Percentiles rank a stretch among this genome's conserved stretches.
Conservation (phyloP, 2,113 vertebrate species). For the Peromyscus polionotus region DNA sequence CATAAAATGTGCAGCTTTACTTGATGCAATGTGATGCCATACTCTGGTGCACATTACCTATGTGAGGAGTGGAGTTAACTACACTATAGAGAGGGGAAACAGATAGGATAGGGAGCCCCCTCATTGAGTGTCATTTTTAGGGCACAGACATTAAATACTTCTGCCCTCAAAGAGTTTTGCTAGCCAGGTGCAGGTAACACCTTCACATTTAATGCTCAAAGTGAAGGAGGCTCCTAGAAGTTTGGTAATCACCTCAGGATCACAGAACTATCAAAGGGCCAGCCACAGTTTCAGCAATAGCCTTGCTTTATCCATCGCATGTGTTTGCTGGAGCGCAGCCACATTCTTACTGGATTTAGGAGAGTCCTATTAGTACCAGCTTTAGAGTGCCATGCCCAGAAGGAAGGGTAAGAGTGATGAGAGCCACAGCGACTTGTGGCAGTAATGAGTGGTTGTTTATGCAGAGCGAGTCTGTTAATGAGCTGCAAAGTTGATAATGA, state of each 20-base stretch:
- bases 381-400: not conserved
- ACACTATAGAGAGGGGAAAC: not conserved
- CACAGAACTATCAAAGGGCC: not conserved
- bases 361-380: not conserved
- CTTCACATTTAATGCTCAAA: not conserved
- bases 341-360: fast-evolving
- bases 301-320: not conserved
- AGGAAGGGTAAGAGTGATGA: not conserved
- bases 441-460: not conserved
- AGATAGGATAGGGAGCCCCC: fast-evolving
- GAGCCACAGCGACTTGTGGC: not conserved
- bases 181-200: not conserved
- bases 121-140: too few species aligned
- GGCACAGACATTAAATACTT: fast-evolving
- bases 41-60: fast-evolving
- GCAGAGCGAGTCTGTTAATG: constrained; percentile 27
- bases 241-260: not conserved
- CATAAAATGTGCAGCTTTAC: not conserved
- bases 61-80: not conserved
- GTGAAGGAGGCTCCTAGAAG: fast-evolving
- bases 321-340: not conserved
- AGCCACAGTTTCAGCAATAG: not conserved
- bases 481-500: not conserved
- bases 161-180: not conserved
- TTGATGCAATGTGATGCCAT: not conserved